Conservation (phyloP, 2,888 invertebrate species). For the Apamea sordens region DNA sequence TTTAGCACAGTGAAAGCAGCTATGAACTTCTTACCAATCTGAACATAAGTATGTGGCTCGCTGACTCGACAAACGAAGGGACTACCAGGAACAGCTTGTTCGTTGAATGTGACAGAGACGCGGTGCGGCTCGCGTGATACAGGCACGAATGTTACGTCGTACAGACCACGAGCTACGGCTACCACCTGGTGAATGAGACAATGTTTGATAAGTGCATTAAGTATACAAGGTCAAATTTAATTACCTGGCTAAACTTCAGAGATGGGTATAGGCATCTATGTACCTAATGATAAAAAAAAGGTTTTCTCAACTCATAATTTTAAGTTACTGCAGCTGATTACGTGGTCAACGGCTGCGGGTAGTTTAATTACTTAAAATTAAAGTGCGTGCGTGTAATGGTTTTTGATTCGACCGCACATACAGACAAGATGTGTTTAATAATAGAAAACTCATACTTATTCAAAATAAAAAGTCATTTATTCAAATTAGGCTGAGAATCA, state of each 20-base stretch:
- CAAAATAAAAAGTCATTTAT: too few species aligned
- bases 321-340: neutral
- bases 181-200: constrained; percentile 91
- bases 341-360: neutral
- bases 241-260: neutral
- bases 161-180: constrained; percentile 96
- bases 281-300: neutral
- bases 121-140: constrained; percentile 97
- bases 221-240: neutral
- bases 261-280: neutral
- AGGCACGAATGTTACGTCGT: constrained; percentile 97
- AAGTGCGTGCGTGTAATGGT: neutral
- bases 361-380: neutral
- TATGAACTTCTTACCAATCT: constrained; percentile 89
- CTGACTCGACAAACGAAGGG: constrained; percentile 96
- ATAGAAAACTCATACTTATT: too few species aligned
- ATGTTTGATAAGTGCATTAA: neutral
- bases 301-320: neutral
- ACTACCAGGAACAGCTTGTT: constrained; percentile 96
- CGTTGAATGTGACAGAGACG: constrained; percentile 98
- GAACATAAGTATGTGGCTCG: constrained; percentile 93
- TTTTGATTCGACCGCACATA: neutral
- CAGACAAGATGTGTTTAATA: neutral
- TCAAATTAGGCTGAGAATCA: too few species aligned
- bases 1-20: neutral